Evolutionary conservation across 2,113 vertebrate species (phyloP).

Genomic region (Sebastes fasciatus): DNA sequence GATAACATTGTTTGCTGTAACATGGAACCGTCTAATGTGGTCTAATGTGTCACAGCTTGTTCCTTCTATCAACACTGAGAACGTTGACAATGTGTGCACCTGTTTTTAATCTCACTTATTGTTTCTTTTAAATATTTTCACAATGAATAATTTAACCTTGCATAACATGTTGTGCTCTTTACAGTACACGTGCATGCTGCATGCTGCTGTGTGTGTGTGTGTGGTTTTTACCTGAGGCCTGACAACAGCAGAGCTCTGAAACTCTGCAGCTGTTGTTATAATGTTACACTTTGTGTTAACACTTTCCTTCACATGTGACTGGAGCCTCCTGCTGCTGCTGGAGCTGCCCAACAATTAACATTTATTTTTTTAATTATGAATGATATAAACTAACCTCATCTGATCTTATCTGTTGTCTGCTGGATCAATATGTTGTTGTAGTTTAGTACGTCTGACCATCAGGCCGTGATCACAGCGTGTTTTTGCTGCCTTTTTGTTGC

Average conservation of each 20-base stretch:
- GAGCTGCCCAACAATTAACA: neutral
- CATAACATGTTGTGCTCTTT: neutral
- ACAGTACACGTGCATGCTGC: neutral
- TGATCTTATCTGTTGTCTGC: too few relatives aligned
- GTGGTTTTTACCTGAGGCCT: conserved; percentile 20
- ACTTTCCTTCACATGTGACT: neutral
- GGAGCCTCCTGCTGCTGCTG: neutral
- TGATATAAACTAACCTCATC: too few relatives aligned
- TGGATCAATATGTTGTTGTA: too few relatives aligned
- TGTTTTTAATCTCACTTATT: neutral
- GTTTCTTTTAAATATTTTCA: conserved; percentile 4
- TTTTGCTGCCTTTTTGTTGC: too few relatives aligned
- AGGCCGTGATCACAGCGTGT: too few relatives aligned
- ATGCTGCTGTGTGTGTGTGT: conserved; percentile 1
- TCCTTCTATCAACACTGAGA: too few relatives aligned
- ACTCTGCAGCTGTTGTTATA: conserved; percentile 4
- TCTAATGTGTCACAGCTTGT: neutral
- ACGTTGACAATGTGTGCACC: neutral
- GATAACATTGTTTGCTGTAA: neutral
- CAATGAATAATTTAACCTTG: conserved; percentile 9
- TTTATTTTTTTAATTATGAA: neutral
- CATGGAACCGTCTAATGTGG: neutral
- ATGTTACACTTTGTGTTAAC: conserved; percentile 16
- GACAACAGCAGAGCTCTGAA: conserved; percentile 22
- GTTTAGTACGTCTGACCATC: too few relatives aligned